Evolutionary conservation across 2,797 vertebrate genomes (phyloP), one percentile per base, ranked within the genome.

Genomic region (Tiaroga cobitis): DNA sequence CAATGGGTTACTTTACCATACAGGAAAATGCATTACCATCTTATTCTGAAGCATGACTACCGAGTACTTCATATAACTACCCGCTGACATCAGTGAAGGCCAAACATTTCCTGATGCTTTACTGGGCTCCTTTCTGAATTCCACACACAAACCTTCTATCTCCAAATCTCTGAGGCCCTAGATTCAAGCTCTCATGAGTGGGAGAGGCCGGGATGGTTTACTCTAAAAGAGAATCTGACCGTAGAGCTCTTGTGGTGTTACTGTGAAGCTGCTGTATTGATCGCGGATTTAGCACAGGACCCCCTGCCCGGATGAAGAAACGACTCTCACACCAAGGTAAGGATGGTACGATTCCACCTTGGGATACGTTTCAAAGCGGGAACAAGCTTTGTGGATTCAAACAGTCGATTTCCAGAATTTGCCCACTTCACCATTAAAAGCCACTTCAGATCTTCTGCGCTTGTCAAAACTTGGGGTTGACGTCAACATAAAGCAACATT

Each of bases 321-420:
- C 13, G 13, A 8, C 73, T 68, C 78, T 86, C 65, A 74, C 65
- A 70, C 65, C 80, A 68, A 77, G 80, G 69, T 41, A 46, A 49
- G 68, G 72, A 81, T 56, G 39, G 76, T 68, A 43, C 21, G n/a
- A 74, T 32, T 84, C 56, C 39, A 63, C 68, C 56, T 51, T 84
- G 32, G 74, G 80, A 73, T 37, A n/a, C 16, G 10, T 82, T 84
- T 85, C 49, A 86, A 86, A 67, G 84, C 41, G 24, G 9, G 69
- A 61, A 80, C 21, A 19, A 49, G 72, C 68, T 85, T 83, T 89
- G 69, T 87, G 82, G 68, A 84, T 72, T 85, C 56, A 81, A 81
- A 80, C 41, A 3, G 56, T 82, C 65, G 43, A 80, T 85, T 81
- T 65, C 83, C 61, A 65, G 81, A 77, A 78, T 85, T 77, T 76